Percentiles rank a stretch among this genome's conserved stretches.
Evolutionary conservation across 2,797 vertebrate species (phyloP).

Genomic region (Tachyglossus aculeatus): DNA sequence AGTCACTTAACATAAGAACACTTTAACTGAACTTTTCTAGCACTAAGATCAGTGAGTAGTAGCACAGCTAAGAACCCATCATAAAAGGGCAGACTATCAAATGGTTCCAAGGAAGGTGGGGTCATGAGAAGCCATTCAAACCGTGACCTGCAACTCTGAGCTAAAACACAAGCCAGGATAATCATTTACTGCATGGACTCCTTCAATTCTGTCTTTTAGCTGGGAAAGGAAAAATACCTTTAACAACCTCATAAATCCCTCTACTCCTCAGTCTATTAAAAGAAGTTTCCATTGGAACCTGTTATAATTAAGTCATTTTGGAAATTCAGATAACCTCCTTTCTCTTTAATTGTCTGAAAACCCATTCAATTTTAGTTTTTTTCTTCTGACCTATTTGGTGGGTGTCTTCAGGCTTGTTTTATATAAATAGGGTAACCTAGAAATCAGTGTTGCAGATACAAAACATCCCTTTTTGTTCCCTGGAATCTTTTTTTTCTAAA

Average conservation of each 20-base stretch:
- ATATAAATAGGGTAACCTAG: not conserved
- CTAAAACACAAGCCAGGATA: not conserved
- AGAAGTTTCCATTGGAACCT: not conserved
- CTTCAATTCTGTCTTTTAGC: not conserved
- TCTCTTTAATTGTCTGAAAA: not conserved
- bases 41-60: not conserved
- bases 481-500: not conserved
- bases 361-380: conserved; percentile 1
- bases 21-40: not conserved
- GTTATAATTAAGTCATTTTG: not conserved
- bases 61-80: not conserved
- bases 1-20: not conserved
- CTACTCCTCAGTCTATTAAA: conserved; percentile 1
- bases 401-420: conserved; percentile 2
- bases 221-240: not conserved
- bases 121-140: not conserved
- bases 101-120: not conserved
- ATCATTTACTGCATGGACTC: not conserved
- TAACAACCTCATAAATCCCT: not conserved
- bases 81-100: not conserved
- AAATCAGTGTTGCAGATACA: conserved; percentile 12
- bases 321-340: not conserved
- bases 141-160: not conserved
- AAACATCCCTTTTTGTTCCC: not conserved
- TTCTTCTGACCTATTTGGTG: not conserved